Conservation (phyloP, 2,797 vertebrate species). For the Melanotaenia parkinsoni region DNA sequence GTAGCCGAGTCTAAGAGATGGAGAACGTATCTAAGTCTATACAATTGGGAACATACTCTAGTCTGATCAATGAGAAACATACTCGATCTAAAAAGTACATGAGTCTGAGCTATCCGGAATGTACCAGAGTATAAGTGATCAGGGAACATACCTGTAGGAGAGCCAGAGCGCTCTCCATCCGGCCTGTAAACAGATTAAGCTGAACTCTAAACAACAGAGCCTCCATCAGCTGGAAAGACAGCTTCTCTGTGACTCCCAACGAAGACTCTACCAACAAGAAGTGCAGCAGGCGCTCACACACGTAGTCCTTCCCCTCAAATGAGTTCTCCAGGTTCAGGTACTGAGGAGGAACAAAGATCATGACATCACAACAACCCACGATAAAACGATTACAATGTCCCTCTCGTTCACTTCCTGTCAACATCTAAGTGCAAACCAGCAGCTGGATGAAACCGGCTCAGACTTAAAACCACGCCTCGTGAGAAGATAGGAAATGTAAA, state of each 20-base stretch:
- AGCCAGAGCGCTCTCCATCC: conserved; percentile 86
- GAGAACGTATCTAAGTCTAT: too few relatives aligned
- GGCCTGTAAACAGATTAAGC: conserved; percentile 89
- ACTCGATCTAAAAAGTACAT: too few relatives aligned
- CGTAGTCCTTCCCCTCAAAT: conserved; percentile 94
- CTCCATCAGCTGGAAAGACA: conserved; percentile 93
- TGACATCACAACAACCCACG: too few relatives aligned
- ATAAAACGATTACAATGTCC: too few relatives aligned
- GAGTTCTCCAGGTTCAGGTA: conserved; percentile 91
- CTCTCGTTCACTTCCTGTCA: too few relatives aligned
- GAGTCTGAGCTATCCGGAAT: too few relatives aligned
- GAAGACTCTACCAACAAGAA: conserved; percentile 81
- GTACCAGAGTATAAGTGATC: too few relatives aligned
- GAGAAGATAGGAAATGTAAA: background rate
- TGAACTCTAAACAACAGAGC: conserved; percentile 90
- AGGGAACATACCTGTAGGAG: conserved; percentile 86
- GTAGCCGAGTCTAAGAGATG: too few relatives aligned
- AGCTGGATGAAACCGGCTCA: background rate
- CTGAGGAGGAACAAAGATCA: conserved; percentile 68
- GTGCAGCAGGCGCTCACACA: conserved; percentile 89
- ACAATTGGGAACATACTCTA: too few relatives aligned
- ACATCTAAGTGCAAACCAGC: background rate
- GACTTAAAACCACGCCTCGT: too few relatives aligned
- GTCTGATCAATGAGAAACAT: too few relatives aligned
- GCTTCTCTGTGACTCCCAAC: conserved; percentile 69